Evolutionary conservation across 2,113 vertebrate genomes (phyloP).

Genomic region (Parus major): DNA sequence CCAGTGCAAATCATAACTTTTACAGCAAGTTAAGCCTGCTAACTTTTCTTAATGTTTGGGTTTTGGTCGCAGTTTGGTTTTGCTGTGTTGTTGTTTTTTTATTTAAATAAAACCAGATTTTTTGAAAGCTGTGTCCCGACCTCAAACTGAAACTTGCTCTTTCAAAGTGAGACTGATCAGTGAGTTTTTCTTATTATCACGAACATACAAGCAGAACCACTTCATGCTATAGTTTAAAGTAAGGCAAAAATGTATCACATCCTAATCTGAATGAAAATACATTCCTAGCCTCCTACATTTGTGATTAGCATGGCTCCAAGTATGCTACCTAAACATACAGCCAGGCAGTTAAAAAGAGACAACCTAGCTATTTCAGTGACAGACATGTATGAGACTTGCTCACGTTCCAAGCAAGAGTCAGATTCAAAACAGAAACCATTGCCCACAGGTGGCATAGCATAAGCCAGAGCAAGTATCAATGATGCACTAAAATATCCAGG

Average conservation of each 20-base stretch:
- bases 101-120: not conserved
- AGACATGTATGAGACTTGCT: not conserved
- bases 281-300: not conserved
- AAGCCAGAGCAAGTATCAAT: not conserved
- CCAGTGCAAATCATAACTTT: not conserved
- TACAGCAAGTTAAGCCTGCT: not conserved
- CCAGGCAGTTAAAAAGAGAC: not conserved
- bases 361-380: not conserved
- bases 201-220: not conserved
- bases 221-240: not conserved
- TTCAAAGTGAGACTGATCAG: not conserved
- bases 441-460: not conserved
- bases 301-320: not conserved
- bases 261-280: not conserved
- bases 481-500: not conserved
- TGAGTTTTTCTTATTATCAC: not conserved
- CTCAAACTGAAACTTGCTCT: not conserved
- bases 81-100: not conserved
- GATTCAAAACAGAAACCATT: constrained; percentile 1
- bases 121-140: not conserved
- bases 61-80: not conserved
- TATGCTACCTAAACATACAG: not conserved
- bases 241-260: not conserved
- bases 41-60: not conserved
- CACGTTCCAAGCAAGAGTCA: not conserved